Evolutionary conservation across 2,797 vertebrate genomes (phyloP), one percentile per base, ranked within the genome.

Genomic region (Crenuchus spilurus): DNA sequence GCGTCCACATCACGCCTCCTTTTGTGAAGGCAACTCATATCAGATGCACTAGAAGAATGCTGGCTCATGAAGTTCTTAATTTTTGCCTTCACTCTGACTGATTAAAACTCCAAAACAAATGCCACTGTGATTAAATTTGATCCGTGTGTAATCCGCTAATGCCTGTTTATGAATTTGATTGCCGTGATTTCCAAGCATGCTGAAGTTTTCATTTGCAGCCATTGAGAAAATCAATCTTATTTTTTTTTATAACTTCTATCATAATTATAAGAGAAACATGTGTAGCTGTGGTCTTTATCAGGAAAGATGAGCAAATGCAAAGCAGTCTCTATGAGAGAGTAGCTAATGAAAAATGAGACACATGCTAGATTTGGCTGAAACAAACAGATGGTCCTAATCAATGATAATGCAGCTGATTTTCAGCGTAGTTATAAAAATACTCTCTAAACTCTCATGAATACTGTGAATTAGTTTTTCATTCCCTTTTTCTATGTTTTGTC

Each of bases 121-220:
- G 66, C 54, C 74, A 72, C 30, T 35, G 33, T 57, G 49, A 73
- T 74, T 77, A 55, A 48, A 61, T 51, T 57, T 72, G 35, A 80
- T 79, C 74, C 35, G 41, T 24, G 33, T 66, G 9, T 77, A 77
- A 73, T 67, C 80, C 41, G 54, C 64, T 79, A 82, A 77, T 75
- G 70, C 73, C 18, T 30, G 5, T 52, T 80, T 55, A 72, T 77
- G 70, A 80, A 72, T 75, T 49, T n/a, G 35, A 64, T 66, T 64
- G 67, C 28, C 52, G 1, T 16, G 76, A 55, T 75, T 77, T 74
- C 68, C 41, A 64, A 37, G 39, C 51, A 35, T 24, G 11, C n/a
- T 42, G 20, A 79, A 51, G 41, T 75, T 75, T 78, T 74, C 16
- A 58, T 77, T 72, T 48, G 41, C 54, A 39, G 52, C 58, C 44